Evolutionary conservation across 2,888 invertebrate genomes (phyloP), one percentile per base, ranked within the genome.

Genomic region (Amphiduros pacificus): DNA sequence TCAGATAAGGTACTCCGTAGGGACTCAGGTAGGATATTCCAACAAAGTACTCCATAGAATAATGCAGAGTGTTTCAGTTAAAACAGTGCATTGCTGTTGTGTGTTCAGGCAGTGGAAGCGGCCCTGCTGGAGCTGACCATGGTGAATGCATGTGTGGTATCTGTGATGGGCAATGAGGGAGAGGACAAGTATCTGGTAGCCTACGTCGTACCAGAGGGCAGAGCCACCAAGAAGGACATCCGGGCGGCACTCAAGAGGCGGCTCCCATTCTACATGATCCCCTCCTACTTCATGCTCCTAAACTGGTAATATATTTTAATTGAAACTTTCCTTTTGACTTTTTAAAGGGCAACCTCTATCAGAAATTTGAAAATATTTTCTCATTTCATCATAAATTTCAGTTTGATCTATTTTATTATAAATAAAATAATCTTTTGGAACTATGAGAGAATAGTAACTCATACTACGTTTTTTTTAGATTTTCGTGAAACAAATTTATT

Each of bases 231-330:
- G 70, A 82, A 82, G 63, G 73, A 72, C 17, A 69, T 84, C 32
- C 64, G 83, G 41, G 79, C 77, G 1, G 77, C 74, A 32, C 71
- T 83, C 5, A 83, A 84, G 64, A 74, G 76, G 29, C 71, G 75
- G 11, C 74, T 83, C 27, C 83, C 83, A 3, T 83, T 83, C 71
- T 83, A 83, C 70, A 83, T 83, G 83, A 81, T 83, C 28, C 83
- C 83, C 3, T 79, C 80, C 4, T 79, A 77, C 65, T 78, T 82
- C 65, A 70, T 82, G n/a, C 76, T 80, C 51, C 61, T 82, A 3
- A 68, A 74, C 55, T 77, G 75, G 81, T 81, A 58, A 27, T 41
- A 31, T 36, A 9, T 36, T 36, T 36, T 36, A 17, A 36, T 17
- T 36, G 11, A 11, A 36, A 36, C 11, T 11, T 36, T 36, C 17